These are phyloP conservation scores for Tragulus kanchil DNA, from an alignment of 2,113 vertebrate species.

Conservation along the genomic window DNA sequence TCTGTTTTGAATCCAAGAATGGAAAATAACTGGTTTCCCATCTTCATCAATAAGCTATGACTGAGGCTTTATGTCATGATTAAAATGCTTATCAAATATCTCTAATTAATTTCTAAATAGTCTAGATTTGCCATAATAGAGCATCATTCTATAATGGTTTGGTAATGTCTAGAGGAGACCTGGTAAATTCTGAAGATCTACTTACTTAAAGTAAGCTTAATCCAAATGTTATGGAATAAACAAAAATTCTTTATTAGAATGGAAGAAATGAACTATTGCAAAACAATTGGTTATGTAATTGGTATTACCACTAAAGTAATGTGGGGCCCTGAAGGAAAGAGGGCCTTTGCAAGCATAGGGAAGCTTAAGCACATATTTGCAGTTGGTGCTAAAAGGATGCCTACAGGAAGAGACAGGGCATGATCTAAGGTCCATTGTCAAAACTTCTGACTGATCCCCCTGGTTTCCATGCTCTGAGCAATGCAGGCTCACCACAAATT, in stretches of 20 bases:
- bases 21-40: constrained; percentile 36
- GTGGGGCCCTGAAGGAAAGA: no score
- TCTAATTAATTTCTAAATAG: constrained; percentile 39
- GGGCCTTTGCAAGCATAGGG: no score
- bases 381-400: no score
- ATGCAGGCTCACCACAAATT: no score
- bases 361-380: no score
- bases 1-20: constrained; percentile 54
- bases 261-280: neutral
- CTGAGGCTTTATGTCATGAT: constrained; percentile 39
- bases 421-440: no score
- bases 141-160: neutral
- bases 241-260: neutral
- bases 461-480: no score
- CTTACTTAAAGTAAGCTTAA: neutral
- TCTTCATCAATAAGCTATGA: constrained; percentile 42
- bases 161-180: neutral
- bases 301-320: neutral
- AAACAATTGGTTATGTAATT: neutral
- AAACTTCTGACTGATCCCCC: no score
- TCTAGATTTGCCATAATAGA: neutral
- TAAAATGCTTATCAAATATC: neutral
- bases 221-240: neutral
- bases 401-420: no score
- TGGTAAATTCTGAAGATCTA: neutral